A percentile compares a stretch with the other conserved stretches of the same genome.
phyloP scores from a whole-genome alignment of 2,888 invertebrate species.

The Parnassius orleans region DNA sequence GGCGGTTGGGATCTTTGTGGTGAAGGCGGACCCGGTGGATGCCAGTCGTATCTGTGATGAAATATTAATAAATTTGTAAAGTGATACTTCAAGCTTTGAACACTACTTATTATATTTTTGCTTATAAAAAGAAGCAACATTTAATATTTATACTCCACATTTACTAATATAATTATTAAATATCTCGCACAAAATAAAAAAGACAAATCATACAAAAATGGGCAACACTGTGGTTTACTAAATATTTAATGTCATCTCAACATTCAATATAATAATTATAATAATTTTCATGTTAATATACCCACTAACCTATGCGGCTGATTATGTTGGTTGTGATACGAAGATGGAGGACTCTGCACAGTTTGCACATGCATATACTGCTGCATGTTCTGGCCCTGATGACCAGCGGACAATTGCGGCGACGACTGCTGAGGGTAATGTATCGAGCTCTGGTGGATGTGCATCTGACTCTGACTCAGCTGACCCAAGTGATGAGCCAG shows the following conservation, averaged over 20 bases:
- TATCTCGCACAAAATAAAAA: too few relatives aligned
- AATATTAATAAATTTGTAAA: neutral
- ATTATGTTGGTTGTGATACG: slow-evolving; percentile 49
- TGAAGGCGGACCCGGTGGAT: slow-evolving; percentile 71
- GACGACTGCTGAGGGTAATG: slow-evolving; percentile 53
- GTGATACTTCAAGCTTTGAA: too few relatives aligned
- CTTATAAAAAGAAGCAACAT: too few relatives aligned
- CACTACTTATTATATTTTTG: too few relatives aligned
- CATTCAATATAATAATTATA: neutral
- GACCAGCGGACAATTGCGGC: slow-evolving; percentile 41
- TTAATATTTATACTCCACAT: neutral
- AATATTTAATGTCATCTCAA: too few relatives aligned
- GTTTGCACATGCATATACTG: slow-evolving; percentile 30
- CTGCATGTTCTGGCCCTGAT: slow-evolving; percentile 40
- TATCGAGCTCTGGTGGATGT: slow-evolving; percentile 29
- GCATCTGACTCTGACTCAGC: slow-evolving; percentile 28
- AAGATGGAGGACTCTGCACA: slow-evolving; percentile 29
- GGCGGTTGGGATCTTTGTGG: slow-evolving; percentile 79
- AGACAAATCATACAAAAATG: too few relatives aligned
- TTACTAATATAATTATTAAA: neutral
- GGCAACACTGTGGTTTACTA: too few relatives aligned
- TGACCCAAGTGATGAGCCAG: slow-evolving; percentile 24
- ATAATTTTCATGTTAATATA: neutral
- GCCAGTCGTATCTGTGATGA: slow-evolving; percentile 65
- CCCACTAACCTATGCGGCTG: slow-evolving; percentile 52